Conservation (phyloP, 2,113 vertebrate species). For the Sigmodon hispidus region DNA sequence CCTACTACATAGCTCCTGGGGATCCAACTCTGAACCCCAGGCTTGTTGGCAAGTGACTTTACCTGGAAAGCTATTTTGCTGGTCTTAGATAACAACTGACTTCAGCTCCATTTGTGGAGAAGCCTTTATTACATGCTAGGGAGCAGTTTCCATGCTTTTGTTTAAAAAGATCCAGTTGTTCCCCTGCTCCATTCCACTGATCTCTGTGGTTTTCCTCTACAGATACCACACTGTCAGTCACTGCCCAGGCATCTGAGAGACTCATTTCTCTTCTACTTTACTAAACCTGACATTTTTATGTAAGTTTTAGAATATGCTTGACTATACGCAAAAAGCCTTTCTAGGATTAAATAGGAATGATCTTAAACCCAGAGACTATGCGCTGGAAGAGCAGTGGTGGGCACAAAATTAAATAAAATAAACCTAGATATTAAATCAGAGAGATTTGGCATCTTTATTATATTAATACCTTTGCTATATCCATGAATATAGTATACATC, state of each 20-base stretch:
- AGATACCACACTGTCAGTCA: neutral
- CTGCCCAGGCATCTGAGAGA: neutral
- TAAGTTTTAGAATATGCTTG: slow-evolving; percentile 12
- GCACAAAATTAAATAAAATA: neutral
- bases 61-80: neutral
- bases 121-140: neutral
- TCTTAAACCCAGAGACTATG: neutral
- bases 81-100: neutral
- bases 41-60: neutral
- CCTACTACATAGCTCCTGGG: no score
- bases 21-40: neutral
- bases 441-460: neutral
- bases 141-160: neutral
- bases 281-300: neutral
- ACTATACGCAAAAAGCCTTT: neutral
- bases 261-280: neutral
- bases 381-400: neutral
- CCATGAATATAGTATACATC: neutral
- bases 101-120: neutral
- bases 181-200: neutral
- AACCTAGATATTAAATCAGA: neutral
- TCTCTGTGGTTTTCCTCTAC: neutral
- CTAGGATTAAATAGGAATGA: neutral
- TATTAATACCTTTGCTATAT: neutral
- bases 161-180: neutral